Evolutionary conservation across 2,888 invertebrate genomes (phyloP).

Genomic region (Cyrtodaria siliqua): DNA sequence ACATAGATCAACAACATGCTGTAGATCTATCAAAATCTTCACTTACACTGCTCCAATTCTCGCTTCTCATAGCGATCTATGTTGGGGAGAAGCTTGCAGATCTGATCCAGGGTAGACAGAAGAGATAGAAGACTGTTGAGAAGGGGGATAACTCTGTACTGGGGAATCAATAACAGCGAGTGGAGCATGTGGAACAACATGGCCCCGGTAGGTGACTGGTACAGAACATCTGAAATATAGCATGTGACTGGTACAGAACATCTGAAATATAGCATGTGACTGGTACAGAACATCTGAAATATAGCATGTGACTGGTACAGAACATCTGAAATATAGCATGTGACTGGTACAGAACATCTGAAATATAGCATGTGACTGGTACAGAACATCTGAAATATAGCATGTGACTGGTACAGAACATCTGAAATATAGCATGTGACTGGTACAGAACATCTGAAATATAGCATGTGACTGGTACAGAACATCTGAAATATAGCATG

Average conservation of each 20-base stretch:
- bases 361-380: no score
- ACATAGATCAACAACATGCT: no score
- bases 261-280: neutral
- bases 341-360: no score
- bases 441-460: no score
- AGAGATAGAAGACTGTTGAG: conserved; percentile 84
- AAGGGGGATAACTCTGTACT: conserved; percentile 83
- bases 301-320: no score
- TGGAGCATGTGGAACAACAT: conserved; percentile 88
- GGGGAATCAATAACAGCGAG: conserved; percentile 88
- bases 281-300: no score
- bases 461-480: no score
- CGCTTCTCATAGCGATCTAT: conserved; percentile 76
- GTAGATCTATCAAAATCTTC: neutral
- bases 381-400: no score
- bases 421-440: no score
- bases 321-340: no score
- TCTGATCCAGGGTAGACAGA: conserved; percentile 82
- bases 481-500: no score
- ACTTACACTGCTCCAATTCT: conserved; percentile 77
- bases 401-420: no score
- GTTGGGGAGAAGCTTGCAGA: conserved; percentile 80
- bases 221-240: conserved; percentile 86
- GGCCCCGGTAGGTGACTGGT: conserved; percentile 88
- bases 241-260: neutral